These are phyloP conservation scores for Apotomis capreana DNA, from an alignment of 2,888 invertebrate species.

Conservation along the genomic window DNA sequence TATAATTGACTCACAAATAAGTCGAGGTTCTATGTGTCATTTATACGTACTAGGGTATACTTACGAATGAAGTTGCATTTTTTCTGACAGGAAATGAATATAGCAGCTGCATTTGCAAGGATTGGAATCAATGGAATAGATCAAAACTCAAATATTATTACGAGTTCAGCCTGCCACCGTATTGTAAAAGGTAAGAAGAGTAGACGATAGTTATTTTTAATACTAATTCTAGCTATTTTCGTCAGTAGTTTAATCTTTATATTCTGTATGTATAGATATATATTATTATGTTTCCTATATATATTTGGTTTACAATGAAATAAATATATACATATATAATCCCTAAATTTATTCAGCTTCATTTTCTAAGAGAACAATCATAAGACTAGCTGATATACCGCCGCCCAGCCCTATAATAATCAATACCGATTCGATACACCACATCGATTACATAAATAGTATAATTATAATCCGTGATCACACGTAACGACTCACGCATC, in stretches of 20 bases:
- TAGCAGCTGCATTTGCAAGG: slow-evolving; percentile 8
- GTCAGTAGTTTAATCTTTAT: slow-evolving; percentile 52
- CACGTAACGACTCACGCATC: slow-evolving; percentile 54
- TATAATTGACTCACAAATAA: slow-evolving; percentile 40
- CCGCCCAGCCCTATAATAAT: slow-evolving; percentile 42
- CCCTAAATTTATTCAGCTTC: slow-evolving; percentile 47
- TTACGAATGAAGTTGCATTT: slow-evolving; percentile 7
- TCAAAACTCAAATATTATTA: slow-evolving; percentile 1
- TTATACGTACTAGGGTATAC: neutral
- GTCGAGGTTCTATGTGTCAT: slow-evolving; percentile 46
- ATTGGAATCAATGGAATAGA: slow-evolving; percentile 10
- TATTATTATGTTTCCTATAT: slow-evolving; percentile 46
- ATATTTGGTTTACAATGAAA: slow-evolving; percentile 65
- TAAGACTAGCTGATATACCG: slow-evolving; percentile 54
- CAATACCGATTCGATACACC: slow-evolving; percentile 51
- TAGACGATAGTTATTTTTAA: slow-evolving; percentile 41
- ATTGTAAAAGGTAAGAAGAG: slow-evolving; percentile 45
- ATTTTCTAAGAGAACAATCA: slow-evolving; percentile 40
- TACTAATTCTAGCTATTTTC: slow-evolving; percentile 48
- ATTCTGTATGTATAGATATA: slow-evolving; percentile 46
- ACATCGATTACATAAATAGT: slow-evolving; percentile 52
- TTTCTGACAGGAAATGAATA: neutral
- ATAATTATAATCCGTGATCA: slow-evolving; percentile 40
- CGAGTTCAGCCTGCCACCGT: slow-evolving; percentile 17
- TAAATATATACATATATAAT: slow-evolving; percentile 46